These are phyloP conservation scores for Harpalus rubripes DNA, from an alignment of 2,888 invertebrate species.

Conservation along the genomic window DNA sequence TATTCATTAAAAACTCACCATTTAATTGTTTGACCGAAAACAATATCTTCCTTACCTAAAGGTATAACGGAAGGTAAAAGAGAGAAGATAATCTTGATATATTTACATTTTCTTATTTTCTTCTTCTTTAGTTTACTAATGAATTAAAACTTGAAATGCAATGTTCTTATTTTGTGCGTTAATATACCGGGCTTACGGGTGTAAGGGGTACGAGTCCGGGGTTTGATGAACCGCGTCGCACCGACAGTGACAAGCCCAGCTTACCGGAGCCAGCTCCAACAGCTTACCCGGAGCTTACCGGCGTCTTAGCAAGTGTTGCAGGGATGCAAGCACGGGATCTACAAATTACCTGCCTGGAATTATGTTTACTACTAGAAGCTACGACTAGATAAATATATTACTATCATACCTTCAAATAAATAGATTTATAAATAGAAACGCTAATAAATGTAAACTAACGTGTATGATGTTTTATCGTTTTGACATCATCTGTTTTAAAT, in stretches of 20 bases:
- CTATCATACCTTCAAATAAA: neutral
- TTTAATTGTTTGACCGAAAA: too few species aligned
- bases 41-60: too few species aligned
- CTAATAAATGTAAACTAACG: too few species aligned
- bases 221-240: constrained; percentile 59
- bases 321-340: neutral
- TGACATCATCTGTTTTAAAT: too few species aligned
- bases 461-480: too few species aligned
- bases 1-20: too few species aligned
- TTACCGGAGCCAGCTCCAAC: constrained; percentile 45
- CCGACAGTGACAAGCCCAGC: constrained; percentile 62
- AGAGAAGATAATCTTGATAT: too few species aligned
- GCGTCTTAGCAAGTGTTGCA: constrained; percentile 42
- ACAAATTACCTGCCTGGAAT: neutral
- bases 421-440: too few species aligned
- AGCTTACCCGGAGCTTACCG: constrained; percentile 56
- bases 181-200: constrained; percentile 44
- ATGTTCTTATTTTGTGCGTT: neutral
- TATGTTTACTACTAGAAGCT: neutral
- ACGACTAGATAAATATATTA: neutral
- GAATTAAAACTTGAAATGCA: neutral
- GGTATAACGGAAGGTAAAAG: too few species aligned
- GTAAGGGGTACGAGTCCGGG: constrained; percentile 39
- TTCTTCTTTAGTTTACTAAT: too few species aligned
- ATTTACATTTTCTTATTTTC: too few species aligned